Evolutionary conservation across 2,797 vertebrate species (phyloP).

Genomic region (Oryzias sinensis): DNA sequence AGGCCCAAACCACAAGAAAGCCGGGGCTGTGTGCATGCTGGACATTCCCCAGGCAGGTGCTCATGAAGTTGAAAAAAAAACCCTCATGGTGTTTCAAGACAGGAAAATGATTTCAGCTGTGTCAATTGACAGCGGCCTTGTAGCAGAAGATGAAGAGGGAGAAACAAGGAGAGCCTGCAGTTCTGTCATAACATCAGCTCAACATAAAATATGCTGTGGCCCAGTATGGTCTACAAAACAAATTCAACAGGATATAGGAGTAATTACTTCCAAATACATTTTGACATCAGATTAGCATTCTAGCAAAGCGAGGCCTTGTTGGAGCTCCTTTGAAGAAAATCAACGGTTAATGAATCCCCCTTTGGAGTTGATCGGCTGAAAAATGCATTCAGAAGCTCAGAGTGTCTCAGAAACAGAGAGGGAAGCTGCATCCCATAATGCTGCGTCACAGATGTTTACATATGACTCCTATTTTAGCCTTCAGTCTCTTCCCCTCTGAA

Average conservation of each 20-base stretch:
- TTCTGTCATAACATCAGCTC: slow-evolving; percentile 59
- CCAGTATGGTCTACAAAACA: slow-evolving; percentile 27
- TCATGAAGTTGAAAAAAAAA: slow-evolving; percentile 54
- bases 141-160: slow-evolving; percentile 65
- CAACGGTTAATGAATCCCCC: slow-evolving; percentile 21
- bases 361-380: slow-evolving; percentile 18
- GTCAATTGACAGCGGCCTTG: slow-evolving; percentile 75
- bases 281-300: slow-evolving; percentile 26
- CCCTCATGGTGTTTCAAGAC: slow-evolving; percentile 51
- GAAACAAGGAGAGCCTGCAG: slow-evolving; percentile 50
- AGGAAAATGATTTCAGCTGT: slow-evolving; percentile 74
- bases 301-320: slow-evolving; percentile 45
- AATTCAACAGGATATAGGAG: slow-evolving; percentile 46
- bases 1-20: slow-evolving; percentile 76
- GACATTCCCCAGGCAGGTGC: slow-evolving; percentile 53
- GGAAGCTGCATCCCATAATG: slow-evolving; percentile 37
- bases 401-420: slow-evolving; percentile 29
- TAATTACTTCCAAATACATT: slow-evolving; percentile 70
- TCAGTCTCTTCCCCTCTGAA: slow-evolving; percentile 33
- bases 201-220: slow-evolving; percentile 41
- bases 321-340: slow-evolving; percentile 53
- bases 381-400: slow-evolving; percentile 34
- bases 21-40: slow-evolving; percentile 59
- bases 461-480: slow-evolving; percentile 51
- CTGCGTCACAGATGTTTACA: slow-evolving; percentile 61